Evolutionary conservation across 2,113 vertebrate species (phyloP).

Genomic region (Atlantisia rogersi): DNA sequence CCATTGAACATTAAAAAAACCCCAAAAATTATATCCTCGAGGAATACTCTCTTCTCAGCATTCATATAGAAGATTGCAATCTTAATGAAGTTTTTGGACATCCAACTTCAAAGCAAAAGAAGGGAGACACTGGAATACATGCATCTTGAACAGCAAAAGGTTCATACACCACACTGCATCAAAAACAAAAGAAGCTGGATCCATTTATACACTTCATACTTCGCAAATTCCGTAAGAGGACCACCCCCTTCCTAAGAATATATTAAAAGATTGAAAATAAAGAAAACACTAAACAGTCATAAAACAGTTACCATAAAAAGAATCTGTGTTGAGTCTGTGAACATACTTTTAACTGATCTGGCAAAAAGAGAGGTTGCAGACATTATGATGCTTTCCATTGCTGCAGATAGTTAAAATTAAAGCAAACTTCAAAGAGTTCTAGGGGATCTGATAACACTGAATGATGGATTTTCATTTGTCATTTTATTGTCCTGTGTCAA

Average conservation of each 20-base stretch:
- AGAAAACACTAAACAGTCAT: neutral
- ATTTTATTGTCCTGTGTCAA: neutral
- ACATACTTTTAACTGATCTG: slow-evolving; percentile 22
- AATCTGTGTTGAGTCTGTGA: neutral
- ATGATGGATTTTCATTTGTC: neutral
- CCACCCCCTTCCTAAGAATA: neutral
- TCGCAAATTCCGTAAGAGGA: neutral
- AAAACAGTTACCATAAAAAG: neutral
- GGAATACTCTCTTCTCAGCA: neutral
- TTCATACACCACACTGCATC: neutral
- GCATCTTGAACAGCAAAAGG: neutral
- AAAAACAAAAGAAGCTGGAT: neutral
- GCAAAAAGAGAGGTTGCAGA: neutral
- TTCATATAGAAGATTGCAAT: neutral
- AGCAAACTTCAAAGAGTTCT: slow-evolving; percentile 40
- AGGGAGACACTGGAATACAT: neutral
- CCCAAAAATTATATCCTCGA: neutral
- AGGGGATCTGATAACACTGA: neutral
- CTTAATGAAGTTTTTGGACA: slow-evolving; percentile 17
- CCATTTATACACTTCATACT: neutral
- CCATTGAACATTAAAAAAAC: neutral
- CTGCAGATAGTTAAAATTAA: slow-evolving; percentile 28
- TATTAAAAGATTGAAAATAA: neutral
- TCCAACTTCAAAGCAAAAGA: slow-evolving; percentile 30
- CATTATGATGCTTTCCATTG: neutral